Percentiles rank a stretch among this genome's conserved stretches.
Evolutionary conservation across 2,113 vertebrate species (phyloP).

Genomic region (Puntigrus tetrazona): DNA sequence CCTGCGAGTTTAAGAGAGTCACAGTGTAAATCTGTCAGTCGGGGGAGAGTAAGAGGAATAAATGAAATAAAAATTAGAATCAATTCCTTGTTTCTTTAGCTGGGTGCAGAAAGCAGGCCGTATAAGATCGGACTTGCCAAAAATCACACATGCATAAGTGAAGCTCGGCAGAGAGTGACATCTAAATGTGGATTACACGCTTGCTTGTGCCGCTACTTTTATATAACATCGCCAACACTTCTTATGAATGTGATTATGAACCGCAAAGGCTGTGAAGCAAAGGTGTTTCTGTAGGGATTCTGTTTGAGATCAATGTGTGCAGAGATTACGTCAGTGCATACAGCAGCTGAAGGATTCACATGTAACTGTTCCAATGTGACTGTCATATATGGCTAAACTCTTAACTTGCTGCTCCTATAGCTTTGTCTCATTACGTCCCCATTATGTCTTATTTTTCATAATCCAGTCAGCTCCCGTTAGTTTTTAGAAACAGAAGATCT

Average conservation of each 20-base stretch:
- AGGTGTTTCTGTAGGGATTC: neutral
- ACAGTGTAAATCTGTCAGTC: conserved; percentile 51
- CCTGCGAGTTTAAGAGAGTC: neutral
- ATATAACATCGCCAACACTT: conserved; percentile 17
- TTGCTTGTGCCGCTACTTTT: conserved; percentile 19
- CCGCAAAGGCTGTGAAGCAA: neutral
- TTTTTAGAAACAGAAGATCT: no score
- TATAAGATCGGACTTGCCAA: conserved; percentile 52
- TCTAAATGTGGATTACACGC: neutral
- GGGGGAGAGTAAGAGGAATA: conserved; percentile 40
- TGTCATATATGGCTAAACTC: conserved; percentile 37
- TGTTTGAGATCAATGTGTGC: neutral
- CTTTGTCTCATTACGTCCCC: neutral
- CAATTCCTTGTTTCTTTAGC: conserved; percentile 53
- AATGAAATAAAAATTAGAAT: conserved; percentile 44
- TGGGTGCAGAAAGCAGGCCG: conserved; percentile 46
- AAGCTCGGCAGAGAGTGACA: conserved; percentile 37
- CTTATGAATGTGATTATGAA: conserved; percentile 14
- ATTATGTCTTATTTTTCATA: neutral
- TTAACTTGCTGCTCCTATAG: neutral
- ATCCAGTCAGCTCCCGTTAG: neutral
- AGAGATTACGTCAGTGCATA: neutral
- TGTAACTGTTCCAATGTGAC: conserved; percentile 13
- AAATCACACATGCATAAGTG: conserved; percentile 64
- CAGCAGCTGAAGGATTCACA: neutral